These are phyloP conservation scores for Cathartes aura DNA, from an alignment of 2,113 vertebrate species.

Conservation along the genomic window DNA sequence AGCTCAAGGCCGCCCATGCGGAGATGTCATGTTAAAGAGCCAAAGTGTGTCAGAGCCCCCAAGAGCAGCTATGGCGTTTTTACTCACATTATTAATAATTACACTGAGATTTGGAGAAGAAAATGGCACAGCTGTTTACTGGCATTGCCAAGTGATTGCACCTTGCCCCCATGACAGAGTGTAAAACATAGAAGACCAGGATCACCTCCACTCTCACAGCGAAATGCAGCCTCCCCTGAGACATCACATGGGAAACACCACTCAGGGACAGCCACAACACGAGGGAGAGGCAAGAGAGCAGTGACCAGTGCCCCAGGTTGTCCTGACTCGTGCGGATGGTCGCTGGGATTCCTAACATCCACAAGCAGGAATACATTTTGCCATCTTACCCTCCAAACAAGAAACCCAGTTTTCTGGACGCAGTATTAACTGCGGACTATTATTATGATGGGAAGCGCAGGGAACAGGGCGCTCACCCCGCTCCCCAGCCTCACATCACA, in stretches of 20 bases:
- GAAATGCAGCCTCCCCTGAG: not conserved
- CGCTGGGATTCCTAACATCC: not conserved
- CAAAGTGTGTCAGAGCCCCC: not conserved
- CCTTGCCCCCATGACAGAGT: not conserved
- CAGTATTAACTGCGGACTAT: rapidly evolving
- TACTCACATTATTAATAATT: not conserved
- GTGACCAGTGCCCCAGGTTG: not conserved
- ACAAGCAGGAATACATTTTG: not conserved
- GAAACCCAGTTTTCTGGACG: not conserved
- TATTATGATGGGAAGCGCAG: rapidly evolving
- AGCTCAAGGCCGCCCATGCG: not conserved
- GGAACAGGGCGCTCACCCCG: not conserved
- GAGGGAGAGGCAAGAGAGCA: not conserved
- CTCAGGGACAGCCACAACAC: rapidly evolving
- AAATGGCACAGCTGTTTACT: not conserved
- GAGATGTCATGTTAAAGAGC: not conserved
- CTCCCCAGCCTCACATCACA: rapidly evolving
- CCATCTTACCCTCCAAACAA: not conserved
- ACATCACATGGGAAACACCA: rapidly evolving
- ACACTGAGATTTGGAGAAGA: not conserved
- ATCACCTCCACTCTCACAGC: not conserved
- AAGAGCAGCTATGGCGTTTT: not conserved
- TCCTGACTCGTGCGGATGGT: rapidly evolving
- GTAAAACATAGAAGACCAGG: not conserved
- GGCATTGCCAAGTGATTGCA: not conserved